Percentiles rank a stretch among this genome's conserved stretches.
Conservation (phyloP, 1,140 invertebrate genomes). For the Drosophila lowei region DNA sequence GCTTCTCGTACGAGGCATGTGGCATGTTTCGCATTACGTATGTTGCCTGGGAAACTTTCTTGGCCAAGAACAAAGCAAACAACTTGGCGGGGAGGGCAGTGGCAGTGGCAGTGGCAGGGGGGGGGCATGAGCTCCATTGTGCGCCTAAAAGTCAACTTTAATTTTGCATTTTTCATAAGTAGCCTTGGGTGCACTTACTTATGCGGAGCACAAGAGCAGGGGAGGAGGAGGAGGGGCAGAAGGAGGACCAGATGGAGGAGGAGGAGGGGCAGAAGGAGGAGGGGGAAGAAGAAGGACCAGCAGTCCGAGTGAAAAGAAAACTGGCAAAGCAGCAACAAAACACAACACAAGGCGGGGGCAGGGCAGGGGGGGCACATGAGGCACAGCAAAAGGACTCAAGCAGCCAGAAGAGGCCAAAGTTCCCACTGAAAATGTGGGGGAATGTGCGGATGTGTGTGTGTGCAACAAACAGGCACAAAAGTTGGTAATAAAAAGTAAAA, state of each 20-base stretch:
- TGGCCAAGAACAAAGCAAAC: slow-evolving; percentile 24
- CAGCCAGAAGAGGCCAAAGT: slow-evolving; percentile 47
- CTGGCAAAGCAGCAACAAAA: slow-evolving; percentile 43
- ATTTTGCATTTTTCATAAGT: slow-evolving; percentile 82
- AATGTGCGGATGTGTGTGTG: not conserved
- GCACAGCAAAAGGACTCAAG: slow-evolving; percentile 44
- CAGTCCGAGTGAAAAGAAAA: slow-evolving; percentile 67
- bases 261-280: slow-evolving; percentile 11
- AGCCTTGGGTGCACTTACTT: slow-evolving; percentile 83
- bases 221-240: slow-evolving; percentile 9
- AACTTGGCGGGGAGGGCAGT: slow-evolving; percentile 12
- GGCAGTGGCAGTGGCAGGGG: not conserved
- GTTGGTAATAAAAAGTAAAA: slow-evolving; percentile 42
- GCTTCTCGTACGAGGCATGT: too few species aligned
- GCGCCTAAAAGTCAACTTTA: slow-evolving; percentile 79
- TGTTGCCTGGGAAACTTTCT: slow-evolving; percentile 61
- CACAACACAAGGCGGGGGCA: not conserved
- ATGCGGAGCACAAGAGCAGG: slow-evolving; percentile 69
- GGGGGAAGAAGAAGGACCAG: not conserved
- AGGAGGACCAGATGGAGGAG: not conserved
- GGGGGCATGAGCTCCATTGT: slow-evolving; percentile 30
- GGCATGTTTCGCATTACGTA: slow-evolving; percentile 1
- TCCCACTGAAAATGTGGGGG: slow-evolving; percentile 1
- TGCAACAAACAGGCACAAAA: slow-evolving; percentile 47
- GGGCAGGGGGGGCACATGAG: slow-evolving; percentile 32